A percentile compares a stretch with the other conserved stretches of the same genome.
Conservation (phyloP, 1,140 invertebrate genomes). For the Thereuonema tuberculata region DNA sequence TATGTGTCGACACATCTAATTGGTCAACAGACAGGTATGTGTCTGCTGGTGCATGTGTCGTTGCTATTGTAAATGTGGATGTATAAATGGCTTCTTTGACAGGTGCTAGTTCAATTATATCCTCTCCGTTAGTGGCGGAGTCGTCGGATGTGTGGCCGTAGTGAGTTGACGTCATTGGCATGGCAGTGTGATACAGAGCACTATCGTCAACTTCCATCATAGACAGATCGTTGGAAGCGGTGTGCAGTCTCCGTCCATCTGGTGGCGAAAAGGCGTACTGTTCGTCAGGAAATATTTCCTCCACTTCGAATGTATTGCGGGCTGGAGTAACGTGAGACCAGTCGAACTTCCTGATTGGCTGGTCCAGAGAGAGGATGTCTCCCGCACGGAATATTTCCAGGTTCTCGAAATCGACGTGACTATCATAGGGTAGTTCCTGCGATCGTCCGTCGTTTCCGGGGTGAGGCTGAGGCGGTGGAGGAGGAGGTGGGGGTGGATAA, state of each 20-base stretch:
- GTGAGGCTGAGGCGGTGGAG: neutral
- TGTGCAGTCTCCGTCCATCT: too few relatives aligned
- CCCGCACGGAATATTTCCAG: conserved; percentile 6
- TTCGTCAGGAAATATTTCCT: neutral
- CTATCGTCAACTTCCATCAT: neutral
- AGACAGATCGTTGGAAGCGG: neutral
- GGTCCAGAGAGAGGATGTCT: conserved; percentile 14
- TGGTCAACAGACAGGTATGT: too few relatives aligned
- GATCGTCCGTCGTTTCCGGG: neutral
- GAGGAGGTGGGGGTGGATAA: neutral
- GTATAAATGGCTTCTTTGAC: conserved; percentile 8
- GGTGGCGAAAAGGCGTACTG: neutral
- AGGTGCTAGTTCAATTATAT: neutral
- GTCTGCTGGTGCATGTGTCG: neutral
- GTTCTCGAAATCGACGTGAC: neutral
- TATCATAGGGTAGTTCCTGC: neutral
- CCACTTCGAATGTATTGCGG: neutral
- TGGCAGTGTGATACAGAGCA: neutral
- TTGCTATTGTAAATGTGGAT: conserved; percentile 55
- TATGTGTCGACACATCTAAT: too few relatives aligned
- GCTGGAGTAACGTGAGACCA: neutral
- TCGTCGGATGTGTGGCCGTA: neutral
- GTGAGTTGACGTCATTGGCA: neutral
- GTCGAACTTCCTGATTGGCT: conserved; percentile 11
- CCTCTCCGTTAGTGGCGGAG: neutral